These are phyloP conservation scores for Spicauda simplicius DNA, from an alignment of 2,888 invertebrate genomes.

Conservation along the genomic window DNA sequence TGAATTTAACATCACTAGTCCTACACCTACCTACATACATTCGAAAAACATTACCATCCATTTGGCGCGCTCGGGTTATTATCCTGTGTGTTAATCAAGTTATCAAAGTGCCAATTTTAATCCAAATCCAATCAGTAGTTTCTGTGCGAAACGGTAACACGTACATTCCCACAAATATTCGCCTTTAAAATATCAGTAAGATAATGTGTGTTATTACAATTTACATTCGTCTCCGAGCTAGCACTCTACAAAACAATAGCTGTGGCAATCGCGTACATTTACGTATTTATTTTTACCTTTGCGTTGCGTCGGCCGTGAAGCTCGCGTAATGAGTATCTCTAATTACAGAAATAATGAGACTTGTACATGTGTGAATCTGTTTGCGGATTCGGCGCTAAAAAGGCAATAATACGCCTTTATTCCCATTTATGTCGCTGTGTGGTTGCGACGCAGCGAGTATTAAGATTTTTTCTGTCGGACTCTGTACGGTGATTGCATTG, in stretches of 20 bases:
- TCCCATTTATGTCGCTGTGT: background rate
- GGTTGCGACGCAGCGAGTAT: background rate
- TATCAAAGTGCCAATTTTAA: too few species aligned
- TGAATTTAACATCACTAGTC: too few species aligned
- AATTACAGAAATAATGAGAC: conserved; percentile 29
- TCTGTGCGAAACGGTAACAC: too few species aligned
- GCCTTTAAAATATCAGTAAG: too few species aligned
- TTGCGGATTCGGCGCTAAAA: conserved; percentile 9
- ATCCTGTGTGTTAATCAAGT: too few species aligned
- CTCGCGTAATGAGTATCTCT: conserved; percentile 20
- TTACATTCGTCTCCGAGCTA: conserved; percentile 14
- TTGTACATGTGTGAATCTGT: conserved; percentile 19
- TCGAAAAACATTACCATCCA: too few species aligned
- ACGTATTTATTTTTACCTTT: background rate
- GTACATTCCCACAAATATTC: too few species aligned
- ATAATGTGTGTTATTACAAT: background rate
- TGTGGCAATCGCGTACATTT: conserved; percentile 1
- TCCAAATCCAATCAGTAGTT: too few species aligned
- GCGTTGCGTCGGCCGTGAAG: conserved; percentile 25
- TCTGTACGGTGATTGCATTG: too few species aligned
- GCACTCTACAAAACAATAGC: conserved; percentile 23
- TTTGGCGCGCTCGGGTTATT: too few species aligned
- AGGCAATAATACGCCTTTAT: conserved; percentile 4
- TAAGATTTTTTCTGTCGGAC: background rate
- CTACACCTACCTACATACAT: too few species aligned